Percentiles rank a stretch among this genome's conserved stretches.
These are phyloP conservation scores for Aromia moschata DNA, from an alignment of 2,888 invertebrate species.

Conservation along the genomic window DNA sequence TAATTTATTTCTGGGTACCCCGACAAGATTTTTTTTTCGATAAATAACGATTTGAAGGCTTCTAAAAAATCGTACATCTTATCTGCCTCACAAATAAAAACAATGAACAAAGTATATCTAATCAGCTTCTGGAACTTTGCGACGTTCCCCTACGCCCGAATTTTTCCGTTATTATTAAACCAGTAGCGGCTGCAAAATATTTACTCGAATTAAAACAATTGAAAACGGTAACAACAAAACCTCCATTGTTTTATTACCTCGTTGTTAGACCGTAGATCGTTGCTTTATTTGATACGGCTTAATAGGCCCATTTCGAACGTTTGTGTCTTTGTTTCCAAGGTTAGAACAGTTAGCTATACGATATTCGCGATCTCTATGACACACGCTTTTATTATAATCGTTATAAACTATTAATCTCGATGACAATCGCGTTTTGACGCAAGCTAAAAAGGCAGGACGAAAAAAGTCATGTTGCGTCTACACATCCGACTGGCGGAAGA, in stretches of 20 bases:
- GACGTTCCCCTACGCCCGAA: too few species aligned
- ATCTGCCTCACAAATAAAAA: too few species aligned
- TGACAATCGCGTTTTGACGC: background rate
- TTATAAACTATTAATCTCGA: conserved; percentile 5
- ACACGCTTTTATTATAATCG: conserved; percentile 5
- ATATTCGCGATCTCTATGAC: background rate
- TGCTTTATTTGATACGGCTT: conserved; percentile 3
- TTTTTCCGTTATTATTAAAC: background rate
- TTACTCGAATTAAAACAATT: conserved; percentile 13
- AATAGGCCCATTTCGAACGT: background rate
- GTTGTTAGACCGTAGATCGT: conserved; percentile 15
- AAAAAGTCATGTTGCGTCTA: too few species aligned
- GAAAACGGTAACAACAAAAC: conserved; percentile 10
- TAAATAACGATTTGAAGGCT: too few species aligned
- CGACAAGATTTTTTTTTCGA: too few species aligned
- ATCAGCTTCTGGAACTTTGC: too few species aligned
- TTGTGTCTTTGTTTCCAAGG: conserved; percentile 5
- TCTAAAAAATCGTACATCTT: too few species aligned
- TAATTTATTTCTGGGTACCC: too few species aligned
- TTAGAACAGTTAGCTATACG: background rate
- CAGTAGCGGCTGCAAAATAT: background rate
- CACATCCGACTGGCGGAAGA: too few species aligned
- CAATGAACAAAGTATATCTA: too few species aligned
- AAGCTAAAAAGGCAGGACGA: background rate
- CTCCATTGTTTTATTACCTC: conserved; percentile 9